phyloP scores from a whole-genome alignment of 2,888 invertebrate genomes.

The Tipula unca region DNA sequence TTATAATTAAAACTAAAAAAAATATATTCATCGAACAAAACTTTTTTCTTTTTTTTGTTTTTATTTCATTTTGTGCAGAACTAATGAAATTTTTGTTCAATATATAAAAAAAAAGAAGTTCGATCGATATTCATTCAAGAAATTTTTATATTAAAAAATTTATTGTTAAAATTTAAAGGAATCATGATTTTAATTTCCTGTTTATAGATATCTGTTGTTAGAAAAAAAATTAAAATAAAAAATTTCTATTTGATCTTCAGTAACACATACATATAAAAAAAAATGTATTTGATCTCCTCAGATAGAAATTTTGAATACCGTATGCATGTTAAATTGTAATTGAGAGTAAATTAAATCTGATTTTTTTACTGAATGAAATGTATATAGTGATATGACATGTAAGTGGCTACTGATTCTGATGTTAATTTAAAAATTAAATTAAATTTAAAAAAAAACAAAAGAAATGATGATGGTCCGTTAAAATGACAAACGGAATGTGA shows the following conservation, averaged over 20 bases:
- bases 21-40: not conserved
- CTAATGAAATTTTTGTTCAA: conserved; percentile 15
- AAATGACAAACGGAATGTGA: not conserved
- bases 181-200: conserved; percentile 19
- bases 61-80: conserved; percentile 18
- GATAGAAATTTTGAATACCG: not conserved
- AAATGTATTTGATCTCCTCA: not conserved
- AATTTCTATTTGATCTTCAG: not conserved
- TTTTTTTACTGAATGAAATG: not conserved
- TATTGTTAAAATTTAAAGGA: conserved; percentile 18
- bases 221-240: not conserved
- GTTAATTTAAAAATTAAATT: not conserved
- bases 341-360: not conserved
- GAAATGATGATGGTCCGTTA: not conserved
- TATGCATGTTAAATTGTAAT: conserved; percentile 17
- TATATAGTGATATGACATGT: not conserved
- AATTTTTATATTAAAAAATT: conserved; percentile 1
- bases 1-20: conserved; percentile 15
- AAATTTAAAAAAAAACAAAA: not conserved
- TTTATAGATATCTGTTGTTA: not conserved
- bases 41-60: not conserved
- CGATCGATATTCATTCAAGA: conserved; percentile 15
- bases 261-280: not conserved
- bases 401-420: not conserved
- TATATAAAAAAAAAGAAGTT: not conserved